Base-by-base conservation (phyloP, 2,113 vertebrate genomes). In the Nothobranchius furzeri region DNA sequence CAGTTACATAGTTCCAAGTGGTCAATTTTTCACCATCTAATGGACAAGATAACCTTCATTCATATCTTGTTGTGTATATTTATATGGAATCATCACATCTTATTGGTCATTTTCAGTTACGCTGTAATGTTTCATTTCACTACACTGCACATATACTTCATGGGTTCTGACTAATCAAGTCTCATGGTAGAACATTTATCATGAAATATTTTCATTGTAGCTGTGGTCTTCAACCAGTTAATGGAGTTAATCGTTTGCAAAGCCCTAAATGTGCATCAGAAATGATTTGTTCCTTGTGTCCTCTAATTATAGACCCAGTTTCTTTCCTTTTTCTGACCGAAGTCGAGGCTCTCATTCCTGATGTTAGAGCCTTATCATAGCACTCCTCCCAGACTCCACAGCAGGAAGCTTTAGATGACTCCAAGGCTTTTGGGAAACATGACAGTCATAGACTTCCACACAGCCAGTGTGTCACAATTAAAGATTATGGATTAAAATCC, bases 391-490 rank as follows among this genome's bases (percentile, higher is more conserved):
- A 56, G 66, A 68, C 60, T 60, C 71, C 79, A 83, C 85, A 84
- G 76, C 37, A 40, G 37, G 37, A 7, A 40, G 37, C 37, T 40
- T 40, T 40, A 8, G 37, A 40, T 40, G 9, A 68, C 76, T 73
- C 76, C 36, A 17, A 82, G 50, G 60, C 79, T 83, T 86, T 60
- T 70, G 79, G 85, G 85, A 81, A 66, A 52, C 24, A 15, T 57
- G 62, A 78, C 74, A 75, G 80, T 84, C 78, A 85, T 61, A 37
- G 52, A 40, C 30, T 35, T 60, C 52, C 50, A 51, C 76, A 61
- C 82, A 56, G 64, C 42, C 58, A 81, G 73, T 89, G 85, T 88
- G 76, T 90, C 85, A 88, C 76, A 85, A 89, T 86, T 85, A 86
- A 20, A 20, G 20, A 20, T 20, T 20, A 20, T 20, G 20, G 20